Evolutionary conservation across 2,888 invertebrate species (phyloP), one percentile per base, ranked within the genome.

Genomic region (Stictocephala bisonia): DNA sequence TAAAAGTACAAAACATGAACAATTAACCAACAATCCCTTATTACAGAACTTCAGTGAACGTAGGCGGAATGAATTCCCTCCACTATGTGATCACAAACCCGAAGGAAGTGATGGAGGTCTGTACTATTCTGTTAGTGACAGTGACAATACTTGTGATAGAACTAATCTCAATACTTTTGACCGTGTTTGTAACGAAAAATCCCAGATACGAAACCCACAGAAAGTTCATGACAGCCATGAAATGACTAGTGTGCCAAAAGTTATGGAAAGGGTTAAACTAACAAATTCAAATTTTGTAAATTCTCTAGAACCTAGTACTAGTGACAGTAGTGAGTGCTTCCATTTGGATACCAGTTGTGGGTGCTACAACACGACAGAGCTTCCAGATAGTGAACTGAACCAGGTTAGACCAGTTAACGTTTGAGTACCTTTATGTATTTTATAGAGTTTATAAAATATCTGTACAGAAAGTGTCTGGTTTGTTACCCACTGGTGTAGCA

Each of bases 371-470:
- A 4, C 48, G 29, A 29, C 24, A 26, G 41, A 60, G n/a, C 31
- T 60, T 35, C 22, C 60, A 22, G 35, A 26, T 41, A 56, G 26
- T 56, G 40, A 41, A 15, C 56, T 56, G 15, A 56, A 44, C 15
- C 40, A 71, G 22, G 58, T 71, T 29, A 22, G 56, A 71, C 58
- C 70, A 27, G 70, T 41, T 58, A 18, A 71, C 58, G 48, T 44
- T 20, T 56, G 29, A 56, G 15, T 20, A 56, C 41, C 41, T 27
- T 44, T 58, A 27, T 44, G 26, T 64, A 27, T 64, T 64, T 26
- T 64, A 40, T n/a, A n/a, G n/a, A n/a, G n/a, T n/a, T n/a, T n/a
- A n/a, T n/a, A n/a, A n/a, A n/a, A n/a, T n/a, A n/a, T n/a, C n/a
- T n/a, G n/a, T n/a, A n/a, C n/a, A n/a, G n/a, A n/a, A n/a, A n/a